Evolutionary conservation across 2,888 invertebrate genomes (phyloP), one percentile per base, ranked within the genome.

Genomic region (Apodemia hepburni): DNA sequence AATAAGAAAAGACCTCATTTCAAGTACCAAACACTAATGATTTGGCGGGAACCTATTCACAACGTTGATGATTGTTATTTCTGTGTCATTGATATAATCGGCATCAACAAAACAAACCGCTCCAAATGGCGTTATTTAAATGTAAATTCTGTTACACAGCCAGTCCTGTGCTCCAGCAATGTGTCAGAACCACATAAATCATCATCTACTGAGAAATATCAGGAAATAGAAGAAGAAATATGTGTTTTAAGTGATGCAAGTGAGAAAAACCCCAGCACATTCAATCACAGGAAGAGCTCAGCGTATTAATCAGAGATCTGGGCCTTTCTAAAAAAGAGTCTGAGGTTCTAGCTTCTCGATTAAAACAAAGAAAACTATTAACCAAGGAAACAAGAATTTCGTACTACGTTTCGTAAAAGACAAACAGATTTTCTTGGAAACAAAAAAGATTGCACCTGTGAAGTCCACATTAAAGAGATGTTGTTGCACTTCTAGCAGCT

Each of bases 381-480:
- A 60, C 49, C 29, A 29, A 60, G 33, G n/a, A 49, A 29, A 63
- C 57, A 63, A 63, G 60, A 60, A 12, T n/a, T n/a, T n/a, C n/a
- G 60, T n/a, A n/a, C n/a, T n/a, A n/a, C n/a, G n/a, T 60, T 59
- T 51, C 42, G n/a, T 64, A n/a, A n/a, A n/a, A n/a, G n/a, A n/a
- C n/a, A n/a, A 61, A n/a, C n/a, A 45, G 58, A 58, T 58, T 64
- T 61, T 61, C 17, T 17, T 58, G 58, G 49, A 18, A 58, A 61
- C 61, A 61, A 64, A 42, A 42, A 42, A 15, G 42, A 42, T 15
- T 11, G 4, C 1, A 42, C 11, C 9, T 49, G 51, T 60, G 58
- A 11, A 22, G 18, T 9, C 22, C 22, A 60, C 45, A 27, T 47
- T n/a, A 18, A 59, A 59, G 7, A n/a, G n/a, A 59, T 29, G 17